A percentile compares a stretch with the other conserved stretches of the same genome.
Conservation (phyloP, 2,797 vertebrate species). For the Melanotaenia trifasciata region DNA sequence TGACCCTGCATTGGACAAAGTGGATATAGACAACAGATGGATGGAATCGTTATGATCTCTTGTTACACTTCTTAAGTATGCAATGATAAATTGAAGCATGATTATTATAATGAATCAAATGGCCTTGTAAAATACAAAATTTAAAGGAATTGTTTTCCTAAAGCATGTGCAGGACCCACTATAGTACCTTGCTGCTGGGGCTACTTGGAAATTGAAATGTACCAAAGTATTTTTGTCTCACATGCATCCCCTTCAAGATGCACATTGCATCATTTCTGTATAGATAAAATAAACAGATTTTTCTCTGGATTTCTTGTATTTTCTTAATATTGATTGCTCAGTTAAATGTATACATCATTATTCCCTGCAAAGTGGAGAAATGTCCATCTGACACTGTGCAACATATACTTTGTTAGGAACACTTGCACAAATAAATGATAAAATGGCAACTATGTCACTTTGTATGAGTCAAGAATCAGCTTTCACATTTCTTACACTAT, state of each 20-base stretch:
- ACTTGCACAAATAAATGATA: neutral
- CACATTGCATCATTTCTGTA: slow-evolving; percentile 79
- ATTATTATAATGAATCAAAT: slow-evolving; percentile 27
- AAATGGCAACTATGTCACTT: neutral
- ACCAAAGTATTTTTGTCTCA: slow-evolving; percentile 84
- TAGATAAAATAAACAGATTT: slow-evolving; percentile 81
- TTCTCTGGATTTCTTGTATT: slow-evolving; percentile 54
- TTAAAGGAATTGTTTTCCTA: slow-evolving; percentile 10
- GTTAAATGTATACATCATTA: slow-evolving; percentile 18
- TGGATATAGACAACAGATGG: too few species aligned
- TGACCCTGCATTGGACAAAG: too few species aligned
- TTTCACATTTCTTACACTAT: neutral
- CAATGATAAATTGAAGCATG: slow-evolving; percentile 63
- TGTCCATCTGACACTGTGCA: neutral
- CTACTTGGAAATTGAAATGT: slow-evolving; percentile 70
- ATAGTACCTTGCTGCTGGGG: slow-evolving; percentile 51
- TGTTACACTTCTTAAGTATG: slow-evolving; percentile 61
- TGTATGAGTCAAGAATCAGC: neutral
- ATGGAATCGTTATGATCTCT: slow-evolving; percentile 50
- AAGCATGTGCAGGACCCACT: slow-evolving; percentile 44
- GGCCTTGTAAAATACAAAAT: slow-evolving; percentile 26
- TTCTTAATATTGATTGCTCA: slow-evolving; percentile 77
- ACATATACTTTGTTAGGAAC: neutral
- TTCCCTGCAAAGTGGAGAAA: neutral
- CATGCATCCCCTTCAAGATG: slow-evolving; percentile 75